These are phyloP conservation scores for Dascyllus trimaculatus DNA, from an alignment of 2,113 vertebrate genomes.

Conservation along the genomic window DNA sequence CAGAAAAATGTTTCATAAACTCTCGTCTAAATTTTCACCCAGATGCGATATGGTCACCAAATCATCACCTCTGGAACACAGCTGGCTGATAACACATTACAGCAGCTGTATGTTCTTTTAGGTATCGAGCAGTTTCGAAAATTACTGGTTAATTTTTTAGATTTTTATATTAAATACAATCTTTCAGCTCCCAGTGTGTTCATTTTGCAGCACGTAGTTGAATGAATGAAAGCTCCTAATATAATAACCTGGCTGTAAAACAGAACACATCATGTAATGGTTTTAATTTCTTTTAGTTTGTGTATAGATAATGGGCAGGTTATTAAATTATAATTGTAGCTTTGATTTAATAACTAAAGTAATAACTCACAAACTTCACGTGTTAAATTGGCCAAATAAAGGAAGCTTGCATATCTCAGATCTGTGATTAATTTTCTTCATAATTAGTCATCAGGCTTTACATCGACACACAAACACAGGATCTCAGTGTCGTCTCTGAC, in stretches of 20 bases:
- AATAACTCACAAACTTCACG: no score
- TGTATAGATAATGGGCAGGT: no score
- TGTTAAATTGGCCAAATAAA: no score
- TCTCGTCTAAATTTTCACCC: slow-evolving; percentile 6
- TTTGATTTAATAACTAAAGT: no score
- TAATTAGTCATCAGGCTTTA: not conserved
- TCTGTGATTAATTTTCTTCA: no score
- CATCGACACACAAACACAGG: not conserved
- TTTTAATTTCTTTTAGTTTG: no score
- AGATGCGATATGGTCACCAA: slow-evolving; percentile 11
- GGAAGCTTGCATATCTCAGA: no score
- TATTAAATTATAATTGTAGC: no score
- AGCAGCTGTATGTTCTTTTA: not conserved
- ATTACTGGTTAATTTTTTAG: slow-evolving; percentile 26
- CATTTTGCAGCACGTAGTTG: no score
- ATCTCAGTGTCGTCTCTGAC: slow-evolving; percentile 16
- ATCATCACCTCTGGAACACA: not conserved
- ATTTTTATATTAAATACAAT: not conserved
- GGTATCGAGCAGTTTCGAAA: not conserved
- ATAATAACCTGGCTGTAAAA: no score
- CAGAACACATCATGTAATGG: no score
- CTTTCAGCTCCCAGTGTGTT: not conserved
- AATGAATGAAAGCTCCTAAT: no score
- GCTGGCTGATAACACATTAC: not conserved
- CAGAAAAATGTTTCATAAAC: slow-evolving; percentile 8